Conservation (phyloP, 2,888 invertebrate species). For the Philereme transversata region DNA sequence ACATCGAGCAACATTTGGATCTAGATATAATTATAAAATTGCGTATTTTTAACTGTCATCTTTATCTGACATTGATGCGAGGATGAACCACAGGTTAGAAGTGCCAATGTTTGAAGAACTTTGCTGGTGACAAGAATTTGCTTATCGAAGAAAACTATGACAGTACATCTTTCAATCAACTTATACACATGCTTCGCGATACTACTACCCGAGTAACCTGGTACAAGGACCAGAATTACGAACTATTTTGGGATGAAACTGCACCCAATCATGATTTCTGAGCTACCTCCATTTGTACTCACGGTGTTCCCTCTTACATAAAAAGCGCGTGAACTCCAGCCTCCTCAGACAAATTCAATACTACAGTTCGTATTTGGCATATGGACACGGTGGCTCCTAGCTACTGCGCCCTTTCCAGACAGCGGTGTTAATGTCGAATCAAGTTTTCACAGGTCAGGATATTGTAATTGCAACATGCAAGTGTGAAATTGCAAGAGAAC, state of each 20-base stretch:
- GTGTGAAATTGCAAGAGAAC: slow-evolving; percentile 52
- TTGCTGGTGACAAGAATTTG: slow-evolving; percentile 18
- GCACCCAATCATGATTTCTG: slow-evolving; percentile 26
- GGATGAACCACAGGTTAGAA: slow-evolving; percentile 20
- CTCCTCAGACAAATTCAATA: slow-evolving; percentile 31
- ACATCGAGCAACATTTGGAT: slow-evolving; percentile 11
- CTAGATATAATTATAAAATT: slow-evolving; percentile 2
- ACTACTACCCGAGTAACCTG: slow-evolving; percentile 34
- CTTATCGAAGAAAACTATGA: slow-evolving; percentile 36
- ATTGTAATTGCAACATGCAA: slow-evolving; percentile 56
- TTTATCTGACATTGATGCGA: slow-evolving; percentile 17
- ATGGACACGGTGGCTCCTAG: slow-evolving; percentile 56
- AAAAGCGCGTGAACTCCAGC: slow-evolving; percentile 41
- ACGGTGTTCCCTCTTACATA: slow-evolving; percentile 35
- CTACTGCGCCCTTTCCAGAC: slow-evolving; percentile 62
- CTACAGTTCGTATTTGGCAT: slow-evolving; percentile 53
- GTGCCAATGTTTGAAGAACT: slow-evolving; percentile 26
- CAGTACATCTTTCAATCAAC: slow-evolving; percentile 25
- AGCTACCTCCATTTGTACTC: slow-evolving; percentile 21
- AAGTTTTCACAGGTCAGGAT: slow-evolving; percentile 80
- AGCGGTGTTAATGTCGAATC: slow-evolving; percentile 80
- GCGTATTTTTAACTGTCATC: slow-evolving; percentile 16
- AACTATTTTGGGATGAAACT: slow-evolving; percentile 37
- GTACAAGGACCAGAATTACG: slow-evolving; percentile 31
- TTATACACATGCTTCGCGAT: slow-evolving; percentile 12